Base-by-base conservation (phyloP, 92 coral and sea anemone genomes). In the Actinernus sp. region DNA sequence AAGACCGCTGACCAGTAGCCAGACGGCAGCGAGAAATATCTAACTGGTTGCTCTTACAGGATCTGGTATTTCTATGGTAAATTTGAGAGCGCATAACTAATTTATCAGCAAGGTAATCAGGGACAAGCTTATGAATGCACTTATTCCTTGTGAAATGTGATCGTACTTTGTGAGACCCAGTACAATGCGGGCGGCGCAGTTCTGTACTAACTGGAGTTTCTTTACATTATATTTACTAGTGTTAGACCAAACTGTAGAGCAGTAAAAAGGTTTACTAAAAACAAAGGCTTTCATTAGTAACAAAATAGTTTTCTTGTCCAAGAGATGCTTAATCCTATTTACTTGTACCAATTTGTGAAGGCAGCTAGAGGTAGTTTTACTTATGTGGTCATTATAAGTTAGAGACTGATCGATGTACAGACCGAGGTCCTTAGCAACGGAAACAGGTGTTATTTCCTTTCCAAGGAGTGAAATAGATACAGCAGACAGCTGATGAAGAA, bases 321-420 rank as follows among this genome's bases (percentile, higher is more conserved):
- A 30, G 2, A 76, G 43, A 28, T 81, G 76, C 60, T 81, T 81
- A 29, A 61, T 80, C 74, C 87, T 71, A 63, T 80, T 80, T 18
- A 80, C 46, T 34, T 43, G 79, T 34, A 43, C 19, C 26, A 80
- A 47, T 22, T 61, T 61, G 47, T 44, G 43, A 63, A 79, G 47
- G 33, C 81, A 61, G 50, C 33, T 58, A 43, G 73, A 61, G 27
- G 48, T 57, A 41, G 63, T 26, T 59, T 63, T 71, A 34, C 13
- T 50, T 21, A 31, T 37, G 25, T 71, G 73, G 16, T 62, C 81
- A 31, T 73, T 2, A 26, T 20, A 22, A 24, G 2, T 61, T 3
- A 61, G 8, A 3, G 31, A 1, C 31, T 29, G 4, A 37, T 61
- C 55, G 24, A 61, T 25, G 31, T 3, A 13, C 2, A 61, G 31